Evolutionary conservation across 1,140 invertebrate genomes (phyloP), one percentile per base, ranked within the genome.

Genomic region (Epicauta chinensis): DNA sequence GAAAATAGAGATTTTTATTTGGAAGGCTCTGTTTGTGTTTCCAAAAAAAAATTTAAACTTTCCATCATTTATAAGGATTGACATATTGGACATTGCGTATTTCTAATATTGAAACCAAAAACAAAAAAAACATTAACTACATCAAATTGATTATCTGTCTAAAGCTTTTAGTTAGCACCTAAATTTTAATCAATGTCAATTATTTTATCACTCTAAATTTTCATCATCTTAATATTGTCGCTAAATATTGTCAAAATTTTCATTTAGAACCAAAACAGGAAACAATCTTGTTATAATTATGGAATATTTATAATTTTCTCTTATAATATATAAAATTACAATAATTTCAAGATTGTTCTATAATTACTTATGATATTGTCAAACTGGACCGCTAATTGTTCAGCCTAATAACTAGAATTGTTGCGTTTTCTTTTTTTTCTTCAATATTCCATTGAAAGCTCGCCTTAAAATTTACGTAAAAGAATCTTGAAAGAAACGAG

Each of bases 91-190:
- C 48, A 56, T 47, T 42, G 54, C 54, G 38, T 47, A n/a, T 31
- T 39, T 23, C 23, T 23, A 23, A 7, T 23, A 23, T 5, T 5
- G 7, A 23, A 23, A 23, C 41, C 43, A 44, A 41, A 40, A 44
- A 14, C 49, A 46, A 56, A n/a, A n/a, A n/a, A n/a, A n/a, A n/a
- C n/a, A 42, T 56, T 43, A 51, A 43, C 48, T 56, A 56, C 54
- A 43, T 53, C 40, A 53, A 23, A 54, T 55, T 59, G 57, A 59
- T 59, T 59, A 59, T 59, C 57, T 49, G 35, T 48, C 57, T 59
- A 59, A 59, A 59, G 57, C 57, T 58, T 56, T 49, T 52, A 56
- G 17, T 34, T 56, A 56, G 54, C 54, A 56, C 54, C 54, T 56
- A 56, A 56, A 16, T 42, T 36, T 43, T 52, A 23, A 45, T 45